phyloP scores from a whole-genome alignment of 2,888 invertebrate species.

The Micoletzkya japonica region DNA sequence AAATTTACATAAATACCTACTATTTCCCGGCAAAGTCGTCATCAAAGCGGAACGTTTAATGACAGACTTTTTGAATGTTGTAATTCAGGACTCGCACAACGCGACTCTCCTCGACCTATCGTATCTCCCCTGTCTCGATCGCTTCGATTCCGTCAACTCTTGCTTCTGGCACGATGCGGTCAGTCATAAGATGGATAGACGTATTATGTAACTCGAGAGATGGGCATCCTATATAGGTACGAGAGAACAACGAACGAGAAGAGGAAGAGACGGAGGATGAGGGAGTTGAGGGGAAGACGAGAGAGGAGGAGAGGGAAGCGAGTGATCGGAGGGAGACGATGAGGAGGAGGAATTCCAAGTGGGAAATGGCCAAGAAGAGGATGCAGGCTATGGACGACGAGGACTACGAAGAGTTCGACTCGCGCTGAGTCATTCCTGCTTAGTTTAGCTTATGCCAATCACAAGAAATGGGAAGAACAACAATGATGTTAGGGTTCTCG shows the following conservation, averaged over 20 bases:
- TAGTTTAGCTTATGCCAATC: too few species aligned
- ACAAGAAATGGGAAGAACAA: too few species aligned
- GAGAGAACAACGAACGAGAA: background rate
- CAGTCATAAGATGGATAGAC: too few species aligned
- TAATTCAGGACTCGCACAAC: constrained; percentile 13
- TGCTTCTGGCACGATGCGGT: constrained; percentile 29
- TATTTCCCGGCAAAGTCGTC: too few species aligned
- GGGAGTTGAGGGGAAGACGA: background rate
- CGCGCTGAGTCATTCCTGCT: too few species aligned
- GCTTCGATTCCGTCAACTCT: constrained; percentile 25
- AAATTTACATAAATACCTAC: too few species aligned
- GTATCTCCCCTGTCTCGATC: constrained; percentile 21
- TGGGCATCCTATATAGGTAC: background rate
- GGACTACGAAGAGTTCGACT: constrained; percentile 22
- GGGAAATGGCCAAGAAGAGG: constrained; percentile 15
- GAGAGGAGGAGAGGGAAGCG: background rate
- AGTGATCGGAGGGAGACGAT: too few species aligned
- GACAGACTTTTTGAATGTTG: background rate
- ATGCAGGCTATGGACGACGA: constrained; percentile 6
- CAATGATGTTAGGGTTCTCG: too few species aligned
- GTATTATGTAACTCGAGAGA: background rate
- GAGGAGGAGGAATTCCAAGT: constrained; percentile 1
- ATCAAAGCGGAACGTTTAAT: too few species aligned
- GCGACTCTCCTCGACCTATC: constrained; percentile 26
- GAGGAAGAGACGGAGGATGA: background rate